These are phyloP conservation scores for Campylorhamphus procurvoides DNA, from an alignment of 2,113 vertebrate genomes.

Conservation along the genomic window DNA sequence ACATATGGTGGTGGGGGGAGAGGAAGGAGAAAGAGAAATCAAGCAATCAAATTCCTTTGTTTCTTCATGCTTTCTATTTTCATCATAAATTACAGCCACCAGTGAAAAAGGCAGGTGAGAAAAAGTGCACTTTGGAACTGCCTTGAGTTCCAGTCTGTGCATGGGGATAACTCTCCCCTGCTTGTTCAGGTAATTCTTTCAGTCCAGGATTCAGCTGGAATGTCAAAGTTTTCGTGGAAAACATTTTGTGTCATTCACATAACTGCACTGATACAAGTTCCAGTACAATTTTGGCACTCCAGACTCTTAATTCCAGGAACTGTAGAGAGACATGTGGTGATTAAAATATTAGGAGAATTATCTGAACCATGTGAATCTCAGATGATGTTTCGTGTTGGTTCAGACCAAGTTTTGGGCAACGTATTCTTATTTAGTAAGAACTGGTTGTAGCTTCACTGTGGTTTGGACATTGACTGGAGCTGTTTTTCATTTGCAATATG, in stretches of 20 bases:
- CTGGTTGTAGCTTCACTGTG: not conserved
- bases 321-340: not conserved
- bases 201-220: not conserved
- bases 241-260: not conserved
- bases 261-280: not conserved
- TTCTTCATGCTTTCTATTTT: not conserved
- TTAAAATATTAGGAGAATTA: constrained; percentile 4
- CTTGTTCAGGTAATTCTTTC: not conserved
- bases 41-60: not conserved
- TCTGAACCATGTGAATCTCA: not conserved
- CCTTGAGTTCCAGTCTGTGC: not conserved
- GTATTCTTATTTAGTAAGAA: not conserved
- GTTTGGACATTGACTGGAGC: not conserved
- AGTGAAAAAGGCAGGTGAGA: not conserved
- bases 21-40: not conserved
- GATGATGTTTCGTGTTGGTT: not conserved
- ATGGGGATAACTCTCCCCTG: not conserved
- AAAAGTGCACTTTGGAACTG: not conserved
- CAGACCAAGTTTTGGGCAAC: not conserved
- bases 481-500: not conserved
- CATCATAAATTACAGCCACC: not conserved
- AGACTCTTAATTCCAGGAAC: not conserved
- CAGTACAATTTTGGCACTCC: not conserved
- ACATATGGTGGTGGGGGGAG: not conserved
- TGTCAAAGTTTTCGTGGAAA: not conserved